phyloP scores from a whole-genome alignment of 2,113 vertebrate genomes.

The Oophaga pumilio region DNA sequence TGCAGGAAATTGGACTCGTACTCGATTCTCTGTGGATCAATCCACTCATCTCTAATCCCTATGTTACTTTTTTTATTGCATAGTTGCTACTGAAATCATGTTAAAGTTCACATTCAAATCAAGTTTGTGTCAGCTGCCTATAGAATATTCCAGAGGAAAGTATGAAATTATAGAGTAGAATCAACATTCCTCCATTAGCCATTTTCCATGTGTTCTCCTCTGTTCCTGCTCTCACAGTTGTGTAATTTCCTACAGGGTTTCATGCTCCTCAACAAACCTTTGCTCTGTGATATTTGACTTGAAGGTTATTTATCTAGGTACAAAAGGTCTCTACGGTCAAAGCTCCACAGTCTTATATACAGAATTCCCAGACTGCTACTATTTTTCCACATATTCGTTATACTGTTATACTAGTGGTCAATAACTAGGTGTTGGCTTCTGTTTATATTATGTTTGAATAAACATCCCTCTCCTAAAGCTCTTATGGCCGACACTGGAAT shows the following conservation, averaged over 20 bases:
- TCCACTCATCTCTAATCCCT: too few species aligned
- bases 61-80: not conserved
- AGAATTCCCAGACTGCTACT: constrained; percentile 31
- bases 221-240: not conserved
- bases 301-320: constrained; percentile 30
- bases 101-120: not conserved
- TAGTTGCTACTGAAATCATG: not conserved
- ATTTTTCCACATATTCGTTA: not conserved
- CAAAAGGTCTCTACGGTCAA: constrained; percentile 31
- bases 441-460: constrained; percentile 25
- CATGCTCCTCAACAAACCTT: constrained; percentile 21
- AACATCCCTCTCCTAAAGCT: constrained; percentile 14
- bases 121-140: not conserved
- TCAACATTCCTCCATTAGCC: not conserved
- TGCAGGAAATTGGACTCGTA: too few species aligned
- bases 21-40: too few species aligned
- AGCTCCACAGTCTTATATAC: constrained; percentile 3
- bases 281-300: constrained; percentile 23
- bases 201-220: not conserved
- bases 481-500: not conserved
- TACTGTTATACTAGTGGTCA: not conserved
- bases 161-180: not conserved
- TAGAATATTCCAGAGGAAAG: not conserved
- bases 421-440: constrained; percentile 29
- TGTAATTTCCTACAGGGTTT: not conserved